Evolutionary conservation across 2,113 vertebrate species (phyloP), one percentile per base, ranked within the genome.

Genomic region (Apodemus sylvaticus): DNA sequence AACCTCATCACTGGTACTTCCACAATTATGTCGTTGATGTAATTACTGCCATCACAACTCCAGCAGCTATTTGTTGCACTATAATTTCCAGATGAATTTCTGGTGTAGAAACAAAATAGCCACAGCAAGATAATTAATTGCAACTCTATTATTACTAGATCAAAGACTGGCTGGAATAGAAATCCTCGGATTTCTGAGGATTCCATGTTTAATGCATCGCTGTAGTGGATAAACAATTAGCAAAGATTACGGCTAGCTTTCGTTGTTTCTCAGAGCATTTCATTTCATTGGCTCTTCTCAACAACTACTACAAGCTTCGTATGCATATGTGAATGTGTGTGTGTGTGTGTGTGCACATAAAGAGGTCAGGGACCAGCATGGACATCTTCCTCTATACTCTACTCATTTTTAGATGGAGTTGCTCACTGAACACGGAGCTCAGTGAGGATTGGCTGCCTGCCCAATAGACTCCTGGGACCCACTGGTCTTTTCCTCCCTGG

Each of bases 51-150:
- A 94, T 88, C 88, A 53, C 20, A 82, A 93, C 73, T 93, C 94
- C 76, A 64, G 76, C 92, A 51, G 89, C 66, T 89, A 86, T 90
- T 93, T 94, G 91, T 86, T 86, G 39, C 68, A 74, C 90, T 95
- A 62, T 89, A 96, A 98, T 94, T 94, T 95, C 68, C 31, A 89
- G 94, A 94, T 92, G 71, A 95, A 96, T 83, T 92, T 97, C 94
- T 86, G 60, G 60, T 74, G 29, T 73, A 86, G 92, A 97, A 90
- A 96, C 92, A 95, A 97, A 94, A 89, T 88, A 94, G 86, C 45
- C 89, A 85, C 86, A 89, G 58, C 82, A 94, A 93, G 81, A 91
- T 77, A 96, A 97, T 94, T 91, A 89, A 89, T 92, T 86, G 82
- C 60, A 95, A 89, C 39, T 86, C 92, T 62, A 89, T 62, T 88